phyloP scores from a whole-genome alignment of 2,888 invertebrate genomes.

The Gastracanthus pulcherrimus region DNA sequence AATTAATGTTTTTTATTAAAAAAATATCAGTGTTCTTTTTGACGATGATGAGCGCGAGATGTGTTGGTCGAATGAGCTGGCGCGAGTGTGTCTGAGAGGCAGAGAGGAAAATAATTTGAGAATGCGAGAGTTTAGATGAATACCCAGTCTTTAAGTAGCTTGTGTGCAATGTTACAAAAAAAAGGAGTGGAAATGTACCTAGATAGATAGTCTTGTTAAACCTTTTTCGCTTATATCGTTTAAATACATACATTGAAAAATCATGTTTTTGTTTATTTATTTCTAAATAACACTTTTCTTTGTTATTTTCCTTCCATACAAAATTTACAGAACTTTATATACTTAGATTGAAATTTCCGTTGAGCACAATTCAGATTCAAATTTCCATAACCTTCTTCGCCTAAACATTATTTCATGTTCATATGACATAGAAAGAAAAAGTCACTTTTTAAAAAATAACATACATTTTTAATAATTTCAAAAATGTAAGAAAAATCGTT shows the following conservation, averaged over 20 bases:
- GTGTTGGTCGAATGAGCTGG: background rate
- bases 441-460: no score
- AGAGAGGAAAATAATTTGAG: constrained; percentile 4
- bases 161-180: constrained; percentile 47
- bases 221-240: constrained; percentile 51
- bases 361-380: no score
- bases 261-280: constrained; percentile 1
- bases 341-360: no score
- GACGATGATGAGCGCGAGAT: constrained; percentile 16
- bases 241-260: constrained; percentile 44
- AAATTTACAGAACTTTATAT: no score
- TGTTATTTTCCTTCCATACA: background rate
- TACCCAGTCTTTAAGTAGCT: constrained; percentile 51
- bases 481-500: background rate
- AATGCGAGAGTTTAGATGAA: constrained; percentile 15
- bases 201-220: constrained; percentile 54
- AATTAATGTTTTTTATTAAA: constrained; percentile 60
- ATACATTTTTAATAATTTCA: background rate
- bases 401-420: background rate
- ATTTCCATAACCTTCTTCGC: background rate
- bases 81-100: constrained; percentile 26
- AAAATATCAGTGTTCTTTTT: constrained; percentile 51
- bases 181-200: constrained; percentile 38
- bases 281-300: background rate
- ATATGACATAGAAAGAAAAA: no score